phyloP scores from a whole-genome alignment of 1,140 invertebrate species.

The Drosophila repleta region DNA sequence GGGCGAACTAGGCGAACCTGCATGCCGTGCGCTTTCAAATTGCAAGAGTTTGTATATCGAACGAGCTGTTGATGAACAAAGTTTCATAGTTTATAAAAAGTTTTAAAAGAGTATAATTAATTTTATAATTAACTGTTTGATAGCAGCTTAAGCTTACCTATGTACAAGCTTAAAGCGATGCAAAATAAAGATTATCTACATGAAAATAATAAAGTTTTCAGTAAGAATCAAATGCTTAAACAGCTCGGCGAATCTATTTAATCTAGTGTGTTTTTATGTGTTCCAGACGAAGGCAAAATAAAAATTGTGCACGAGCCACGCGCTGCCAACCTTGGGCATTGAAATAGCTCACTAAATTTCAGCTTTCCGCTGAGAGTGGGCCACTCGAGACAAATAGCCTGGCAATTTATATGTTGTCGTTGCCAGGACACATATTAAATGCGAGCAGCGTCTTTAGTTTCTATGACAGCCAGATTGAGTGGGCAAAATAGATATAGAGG shows the following conservation, averaged over 20 bases:
- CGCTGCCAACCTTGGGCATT: slow-evolving; percentile 15
- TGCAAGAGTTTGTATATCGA: too few relatives aligned
- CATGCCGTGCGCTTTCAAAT: too few relatives aligned
- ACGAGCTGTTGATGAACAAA: too few relatives aligned
- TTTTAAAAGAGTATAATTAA: too few relatives aligned
- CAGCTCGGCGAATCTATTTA: too few relatives aligned
- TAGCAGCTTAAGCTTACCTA: too few relatives aligned
- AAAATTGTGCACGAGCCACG: slow-evolving; percentile 1
- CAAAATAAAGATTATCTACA: too few relatives aligned
- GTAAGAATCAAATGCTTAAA: background rate
- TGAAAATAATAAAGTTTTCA: slow-evolving; percentile 1
- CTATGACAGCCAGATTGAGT: slow-evolving; percentile 65
- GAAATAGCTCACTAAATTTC: slow-evolving; percentile 21
- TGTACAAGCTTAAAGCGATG: too few relatives aligned
- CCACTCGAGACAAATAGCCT: slow-evolving; percentile 64
- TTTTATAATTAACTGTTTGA: too few relatives aligned
- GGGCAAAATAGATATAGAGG: background rate
- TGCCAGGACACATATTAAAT: slow-evolving; percentile 74
- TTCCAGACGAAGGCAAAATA: background rate
- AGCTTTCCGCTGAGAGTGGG: slow-evolving; percentile 28
- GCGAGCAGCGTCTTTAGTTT: slow-evolving; percentile 51
- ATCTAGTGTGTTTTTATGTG: background rate
- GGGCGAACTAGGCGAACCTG: too few relatives aligned
- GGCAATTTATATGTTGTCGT: slow-evolving; percentile 60
- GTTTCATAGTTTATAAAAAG: too few relatives aligned